A percentile compares a stretch with the other conserved stretches of the same genome.
These are phyloP conservation scores for Heliconius congener DNA, from an alignment of 1,140 invertebrate species.

Conservation along the genomic window DNA sequence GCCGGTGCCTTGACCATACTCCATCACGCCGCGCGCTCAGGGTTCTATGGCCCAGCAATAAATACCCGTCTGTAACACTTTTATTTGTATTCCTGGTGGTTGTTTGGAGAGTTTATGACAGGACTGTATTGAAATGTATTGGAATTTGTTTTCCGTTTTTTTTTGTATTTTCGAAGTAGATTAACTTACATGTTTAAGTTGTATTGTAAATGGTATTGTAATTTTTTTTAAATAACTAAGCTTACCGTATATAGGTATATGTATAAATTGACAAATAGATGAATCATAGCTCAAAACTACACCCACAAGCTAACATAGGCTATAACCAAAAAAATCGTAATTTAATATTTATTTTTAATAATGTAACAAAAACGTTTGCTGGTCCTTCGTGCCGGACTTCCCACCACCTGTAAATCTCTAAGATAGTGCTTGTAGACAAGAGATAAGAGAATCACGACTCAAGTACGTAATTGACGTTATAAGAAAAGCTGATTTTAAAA, in stretches of 20 bases:
- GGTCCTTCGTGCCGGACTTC: conserved; percentile 55
- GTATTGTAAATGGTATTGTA: no score
- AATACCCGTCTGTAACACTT: conserved; percentile 47
- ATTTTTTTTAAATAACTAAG: no score
- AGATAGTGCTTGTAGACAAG: conserved; percentile 52
- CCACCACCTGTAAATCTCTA: conserved; percentile 64
- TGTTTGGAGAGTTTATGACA: conserved; percentile 62
- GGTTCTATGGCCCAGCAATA: conserved; percentile 39
- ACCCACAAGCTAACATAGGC: no score
- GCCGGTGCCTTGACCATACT: conserved; percentile 42
- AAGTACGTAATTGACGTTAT: conserved; percentile 65
- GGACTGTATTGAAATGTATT: neutral
- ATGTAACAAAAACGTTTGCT: conserved; percentile 9
- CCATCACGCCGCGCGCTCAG: conserved; percentile 39
- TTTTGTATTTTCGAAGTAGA: no score
- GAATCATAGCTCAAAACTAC: no score
- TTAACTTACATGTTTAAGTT: no score
- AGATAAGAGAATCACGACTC: conserved; percentile 61
- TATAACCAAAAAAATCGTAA: neutral
- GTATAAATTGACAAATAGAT: no score
- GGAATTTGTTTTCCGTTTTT: no score
- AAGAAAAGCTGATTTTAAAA: conserved; percentile 53
- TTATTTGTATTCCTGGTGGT: conserved; percentile 52
- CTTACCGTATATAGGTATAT: no score
- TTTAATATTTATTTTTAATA: neutral